Conservation (phyloP, 2,888 invertebrate genomes). For the Eupithecia inturbata region DNA sequence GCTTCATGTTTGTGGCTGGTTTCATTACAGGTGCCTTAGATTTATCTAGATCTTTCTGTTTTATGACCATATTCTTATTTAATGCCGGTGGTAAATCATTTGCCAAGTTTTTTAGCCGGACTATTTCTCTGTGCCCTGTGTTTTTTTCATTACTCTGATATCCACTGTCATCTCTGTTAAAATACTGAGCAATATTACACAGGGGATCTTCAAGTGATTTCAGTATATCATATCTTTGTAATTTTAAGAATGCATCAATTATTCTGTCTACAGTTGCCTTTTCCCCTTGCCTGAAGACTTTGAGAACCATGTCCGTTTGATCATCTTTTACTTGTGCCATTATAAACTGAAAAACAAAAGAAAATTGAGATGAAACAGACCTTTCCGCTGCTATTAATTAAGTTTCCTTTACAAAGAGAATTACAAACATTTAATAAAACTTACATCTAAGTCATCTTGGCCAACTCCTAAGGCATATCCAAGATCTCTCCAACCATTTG, state of each 20-base stretch:
- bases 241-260: constrained; percentile 73
- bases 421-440: constrained; percentile 33
- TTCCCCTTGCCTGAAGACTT: constrained; percentile 79
- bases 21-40: constrained; percentile 56
- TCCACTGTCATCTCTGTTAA: constrained; percentile 75
- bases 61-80: constrained; percentile 62
- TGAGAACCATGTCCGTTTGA: constrained; percentile 81
- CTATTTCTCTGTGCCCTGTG: constrained; percentile 66
- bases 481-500: constrained; percentile 73
- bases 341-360: constrained; percentile 72
- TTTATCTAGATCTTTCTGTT: constrained; percentile 60
- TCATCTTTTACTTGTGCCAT: constrained; percentile 81
- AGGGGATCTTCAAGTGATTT: constrained; percentile 77
- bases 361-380: not conserved
- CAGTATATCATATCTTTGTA: constrained; percentile 81
- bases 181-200: constrained; percentile 65
- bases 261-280: constrained; percentile 83
- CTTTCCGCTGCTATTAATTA: not conserved
- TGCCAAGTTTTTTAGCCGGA: constrained; percentile 66
- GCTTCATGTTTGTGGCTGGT: constrained; percentile 51
- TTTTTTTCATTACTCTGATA: constrained; percentile 70
- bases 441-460: constrained; percentile 74
- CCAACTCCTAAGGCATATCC: constrained; percentile 68
- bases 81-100: constrained; percentile 74
- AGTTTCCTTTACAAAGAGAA: not conserved